These are phyloP conservation scores for Xenopus tropicalis DNA, from an alignment of 2,113 vertebrate species.

Conservation along the genomic window UCB_Xtro_10.0 CM004449.2:84289501-84290000, in stretches of 20 bases:
- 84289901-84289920: constrained; percentile 84
- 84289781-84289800: constrained; percentile 57
- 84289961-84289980: constrained; percentile 7
- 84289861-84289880: constrained; percentile 60
- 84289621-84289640: too few species aligned
- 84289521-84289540: background rate
- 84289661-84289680: background rate
- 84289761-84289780: constrained; percentile 48
- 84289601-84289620: too few species aligned
- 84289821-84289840: constrained; percentile 75
- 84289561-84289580: background rate
- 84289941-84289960: constrained; percentile 49
- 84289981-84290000: constrained; percentile 60
- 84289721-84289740: constrained; percentile 25
- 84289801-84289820: constrained; percentile 59
- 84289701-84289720: background rate
- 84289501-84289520: background rate
- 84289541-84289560: background rate
- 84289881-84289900: constrained; percentile 66
- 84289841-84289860: constrained; percentile 70
- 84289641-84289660: background rate
- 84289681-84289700: background rate
- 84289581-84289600: background rate
- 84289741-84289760: constrained; percentile 31
- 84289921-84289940: constrained; percentile 71